phyloP scores from a whole-genome alignment of 2,113 vertebrate species.

The Sander vitreus region DNA sequence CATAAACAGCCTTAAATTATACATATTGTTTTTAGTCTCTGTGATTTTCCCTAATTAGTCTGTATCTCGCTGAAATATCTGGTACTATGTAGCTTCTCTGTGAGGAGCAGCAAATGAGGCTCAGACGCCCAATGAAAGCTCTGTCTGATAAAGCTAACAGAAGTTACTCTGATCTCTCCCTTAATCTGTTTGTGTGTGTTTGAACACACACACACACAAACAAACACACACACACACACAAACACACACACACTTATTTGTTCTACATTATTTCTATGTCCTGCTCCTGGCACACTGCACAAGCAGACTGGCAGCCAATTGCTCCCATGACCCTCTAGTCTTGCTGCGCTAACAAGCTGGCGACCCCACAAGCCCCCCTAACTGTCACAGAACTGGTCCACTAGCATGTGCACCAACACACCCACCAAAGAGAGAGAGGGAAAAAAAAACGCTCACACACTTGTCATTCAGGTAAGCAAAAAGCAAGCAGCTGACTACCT shows the following conservation, averaged over 20 bases:
- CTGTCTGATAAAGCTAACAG: conserved; percentile 81
- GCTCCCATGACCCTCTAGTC: conserved; percentile 83
- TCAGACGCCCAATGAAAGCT: conserved; percentile 80
- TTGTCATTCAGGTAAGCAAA: conserved; percentile 41
- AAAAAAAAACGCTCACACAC: conserved; percentile 22
- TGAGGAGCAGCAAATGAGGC: conserved; percentile 70
- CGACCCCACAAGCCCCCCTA: conserved; percentile 72
- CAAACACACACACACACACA: conserved; percentile 43
- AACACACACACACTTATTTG: conserved; percentile 65
- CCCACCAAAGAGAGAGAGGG: neutral
- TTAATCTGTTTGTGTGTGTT: conserved; percentile 63
- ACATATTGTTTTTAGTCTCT: conserved; percentile 71
- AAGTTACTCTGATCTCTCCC: conserved; percentile 81
- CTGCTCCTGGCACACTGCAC: conserved; percentile 76
- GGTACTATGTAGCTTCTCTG: conserved; percentile 61
- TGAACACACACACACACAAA: conserved; percentile 34
- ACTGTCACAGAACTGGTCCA: conserved; percentile 58
- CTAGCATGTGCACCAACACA: conserved; percentile 23
- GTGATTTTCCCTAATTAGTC: conserved; percentile 74
- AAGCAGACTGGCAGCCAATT: conserved; percentile 82
- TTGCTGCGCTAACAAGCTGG: conserved; percentile 85
- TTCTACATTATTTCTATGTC: conserved; percentile 79
- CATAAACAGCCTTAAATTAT: conserved; percentile 71
- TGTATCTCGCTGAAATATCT: conserved; percentile 67
- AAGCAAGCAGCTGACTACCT: neutral